Conservation (phyloP, 2,888 invertebrate genomes). For the Sminthurinus aureus region DNA sequence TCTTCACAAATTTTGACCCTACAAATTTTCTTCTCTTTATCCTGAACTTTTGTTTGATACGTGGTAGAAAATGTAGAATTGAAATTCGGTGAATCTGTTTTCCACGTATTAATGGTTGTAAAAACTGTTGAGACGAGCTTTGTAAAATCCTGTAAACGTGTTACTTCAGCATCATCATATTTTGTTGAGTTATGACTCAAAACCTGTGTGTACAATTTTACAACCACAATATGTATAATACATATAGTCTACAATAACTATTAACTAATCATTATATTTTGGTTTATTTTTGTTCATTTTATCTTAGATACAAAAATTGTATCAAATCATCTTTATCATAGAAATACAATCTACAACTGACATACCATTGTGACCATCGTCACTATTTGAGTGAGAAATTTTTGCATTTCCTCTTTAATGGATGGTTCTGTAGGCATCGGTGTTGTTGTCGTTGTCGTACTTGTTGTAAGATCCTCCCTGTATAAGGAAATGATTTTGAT, state of each 20-base stretch:
- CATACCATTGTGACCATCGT: slow-evolving; percentile 53
- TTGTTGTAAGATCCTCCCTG: slow-evolving; percentile 39
- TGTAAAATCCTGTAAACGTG: slow-evolving; percentile 53
- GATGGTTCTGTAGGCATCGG: slow-evolving; percentile 47
- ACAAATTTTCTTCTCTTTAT: slow-evolving; percentile 55
- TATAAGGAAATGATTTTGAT: not conserved
- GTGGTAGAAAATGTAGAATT: slow-evolving; percentile 56
- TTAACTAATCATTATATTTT: no score
- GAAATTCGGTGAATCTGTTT: slow-evolving; percentile 47
- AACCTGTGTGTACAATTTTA: slow-evolving; percentile 23
- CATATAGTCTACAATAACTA: not conserved
- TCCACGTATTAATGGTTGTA: slow-evolving; percentile 53
- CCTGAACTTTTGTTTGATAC: slow-evolving; percentile 47
- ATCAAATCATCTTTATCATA: no score
- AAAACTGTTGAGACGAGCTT: slow-evolving; percentile 56
- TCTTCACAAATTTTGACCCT: slow-evolving; percentile 56
- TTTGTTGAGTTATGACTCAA: slow-evolving; percentile 55
- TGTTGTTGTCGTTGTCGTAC: slow-evolving; percentile 49
- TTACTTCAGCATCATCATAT: slow-evolving; percentile 53
- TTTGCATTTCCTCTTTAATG: slow-evolving; percentile 55
- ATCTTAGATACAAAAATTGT: not conserved
- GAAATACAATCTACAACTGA: not conserved
- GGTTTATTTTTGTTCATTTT: no score
- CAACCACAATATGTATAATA: not conserved
- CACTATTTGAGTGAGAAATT: slow-evolving; percentile 55